A percentile compares a stretch with the other conserved stretches of the same genome.
Evolutionary conservation across 2,888 invertebrate genomes (phyloP).

Genomic region (Ptycholaimellus sp.): DNA sequence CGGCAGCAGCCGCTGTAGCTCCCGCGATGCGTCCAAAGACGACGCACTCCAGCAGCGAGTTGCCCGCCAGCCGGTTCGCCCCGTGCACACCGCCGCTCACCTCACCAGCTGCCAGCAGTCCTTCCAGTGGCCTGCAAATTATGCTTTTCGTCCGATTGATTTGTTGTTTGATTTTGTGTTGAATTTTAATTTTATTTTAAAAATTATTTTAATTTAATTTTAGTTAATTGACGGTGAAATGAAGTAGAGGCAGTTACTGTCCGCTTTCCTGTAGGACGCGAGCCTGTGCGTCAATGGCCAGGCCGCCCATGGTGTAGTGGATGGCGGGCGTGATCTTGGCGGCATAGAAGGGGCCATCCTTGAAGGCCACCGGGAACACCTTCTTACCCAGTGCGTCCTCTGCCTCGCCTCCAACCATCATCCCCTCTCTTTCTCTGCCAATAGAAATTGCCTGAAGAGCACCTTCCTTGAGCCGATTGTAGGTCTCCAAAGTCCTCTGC

Average conservation of each 20-base stretch:
- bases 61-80: slow-evolving; percentile 22
- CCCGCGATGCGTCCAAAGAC: slow-evolving; percentile 24
- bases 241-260: too few species aligned
- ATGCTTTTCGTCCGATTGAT: too few species aligned
- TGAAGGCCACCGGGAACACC: slow-evolving; percentile 9
- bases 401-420: not conserved
- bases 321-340: slow-evolving; percentile 18
- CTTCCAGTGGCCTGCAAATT: slow-evolving; percentile 15
- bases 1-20: slow-evolving; percentile 13
- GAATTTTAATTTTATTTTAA: too few species aligned
- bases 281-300: slow-evolving; percentile 17
- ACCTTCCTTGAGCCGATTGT: not conserved
- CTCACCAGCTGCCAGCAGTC: slow-evolving; percentile 23
- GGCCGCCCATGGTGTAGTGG: slow-evolving; percentile 25
- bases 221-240: too few species aligned
- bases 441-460: too few species aligned
- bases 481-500: not conserved
- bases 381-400: slow-evolving; percentile 6
- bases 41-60: slow-evolving; percentile 24
- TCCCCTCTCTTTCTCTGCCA: not conserved
- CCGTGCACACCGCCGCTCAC: slow-evolving; percentile 25
- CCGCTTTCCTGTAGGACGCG: not conserved
- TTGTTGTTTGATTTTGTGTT: too few species aligned
- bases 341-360: slow-evolving; percentile 16
- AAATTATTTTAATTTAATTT: too few species aligned